These are phyloP conservation scores for Ptiloglossa arizonensis DNA, from an alignment of 1,140 invertebrate species.

Conservation along the genomic window DNA sequence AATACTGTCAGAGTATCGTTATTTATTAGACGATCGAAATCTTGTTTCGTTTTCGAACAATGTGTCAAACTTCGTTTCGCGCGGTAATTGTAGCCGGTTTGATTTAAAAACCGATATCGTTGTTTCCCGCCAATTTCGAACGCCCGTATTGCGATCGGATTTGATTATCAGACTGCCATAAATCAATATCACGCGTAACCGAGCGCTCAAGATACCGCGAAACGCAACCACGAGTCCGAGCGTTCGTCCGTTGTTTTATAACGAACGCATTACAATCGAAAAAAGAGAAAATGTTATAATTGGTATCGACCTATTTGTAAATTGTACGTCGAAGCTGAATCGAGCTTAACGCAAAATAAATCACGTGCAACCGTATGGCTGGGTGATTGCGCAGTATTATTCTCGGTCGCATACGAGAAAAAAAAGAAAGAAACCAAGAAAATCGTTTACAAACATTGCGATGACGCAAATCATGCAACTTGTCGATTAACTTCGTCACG, in stretches of 20 bases:
- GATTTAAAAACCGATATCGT: neutral
- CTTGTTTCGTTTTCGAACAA: neutral
- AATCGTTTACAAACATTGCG: neutral
- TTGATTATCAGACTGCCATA: constrained; percentile 23
- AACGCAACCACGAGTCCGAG: neutral
- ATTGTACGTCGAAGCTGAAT: neutral
- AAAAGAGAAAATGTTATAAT: neutral
- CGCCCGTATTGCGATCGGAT: neutral
- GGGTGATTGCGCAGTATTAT: neutral
- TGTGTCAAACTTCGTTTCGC: neutral
- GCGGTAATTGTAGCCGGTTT: neutral
- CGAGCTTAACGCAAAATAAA: neutral
- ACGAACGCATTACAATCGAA: neutral
- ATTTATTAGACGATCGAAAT: too few species aligned
- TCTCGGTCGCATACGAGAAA: neutral
- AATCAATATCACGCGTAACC: constrained; percentile 30
- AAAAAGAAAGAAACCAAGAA: neutral
- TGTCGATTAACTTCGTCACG: neutral
- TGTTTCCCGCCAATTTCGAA: neutral
- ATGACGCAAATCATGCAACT: neutral
- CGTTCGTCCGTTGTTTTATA: neutral
- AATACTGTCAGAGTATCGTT: too few species aligned
- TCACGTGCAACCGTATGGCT: neutral
- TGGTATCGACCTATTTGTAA: too few species aligned
- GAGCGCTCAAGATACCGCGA: constrained; percentile 14